Evolutionary conservation across 2,888 invertebrate genomes (phyloP), one percentile per base, ranked within the genome.

Genomic region (Zygothrica quintamaculata): DNA sequence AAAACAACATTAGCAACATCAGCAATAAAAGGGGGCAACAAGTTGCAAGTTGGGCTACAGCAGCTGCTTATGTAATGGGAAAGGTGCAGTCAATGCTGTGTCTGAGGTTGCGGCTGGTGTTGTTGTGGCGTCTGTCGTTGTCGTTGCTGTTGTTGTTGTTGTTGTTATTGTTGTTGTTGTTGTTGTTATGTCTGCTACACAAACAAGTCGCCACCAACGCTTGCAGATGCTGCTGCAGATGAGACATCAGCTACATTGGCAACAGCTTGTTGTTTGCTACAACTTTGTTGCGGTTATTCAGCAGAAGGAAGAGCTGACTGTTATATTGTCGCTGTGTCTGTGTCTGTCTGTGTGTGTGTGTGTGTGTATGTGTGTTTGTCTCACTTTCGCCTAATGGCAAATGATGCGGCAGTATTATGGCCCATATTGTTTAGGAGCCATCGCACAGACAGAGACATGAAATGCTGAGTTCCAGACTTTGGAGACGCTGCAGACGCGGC

Each of bases 371-470:
- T 15, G 37, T 53, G 47, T 47, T 56, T 31, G 74, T 61, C 71
- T 69, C 57, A 82, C 76, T 77, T 66, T 75, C 75, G 75, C 78
- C 65, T 78, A 75, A 78, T 85, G 76, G 65, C 67, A 65, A 85
- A 85, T 79, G 86, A 80, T 79, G 84, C 74, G 64, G 84, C 80
- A 77, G 65, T 84, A 84, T 86, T 84, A 22, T 80, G 81, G 67
- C 81, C 81, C 87, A 86, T 67, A 81, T 81, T 80, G 52, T 53
- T 34, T 33, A 57, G 59, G 60, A 39, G 40, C 26, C 37, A 16
- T 31, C 34, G 3, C 16, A 29, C n/a, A n/a, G 18, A 25, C 36
- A 44, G 4, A 11, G 16, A 29, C 29, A 29, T 9, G n/a, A 29
- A 29, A 29, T n/a, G 42, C 31, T 13, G 3, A 15, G 18, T 16